Conservation (phyloP, 2,113 vertebrate species). For the Atractosteus spatula region DNA sequence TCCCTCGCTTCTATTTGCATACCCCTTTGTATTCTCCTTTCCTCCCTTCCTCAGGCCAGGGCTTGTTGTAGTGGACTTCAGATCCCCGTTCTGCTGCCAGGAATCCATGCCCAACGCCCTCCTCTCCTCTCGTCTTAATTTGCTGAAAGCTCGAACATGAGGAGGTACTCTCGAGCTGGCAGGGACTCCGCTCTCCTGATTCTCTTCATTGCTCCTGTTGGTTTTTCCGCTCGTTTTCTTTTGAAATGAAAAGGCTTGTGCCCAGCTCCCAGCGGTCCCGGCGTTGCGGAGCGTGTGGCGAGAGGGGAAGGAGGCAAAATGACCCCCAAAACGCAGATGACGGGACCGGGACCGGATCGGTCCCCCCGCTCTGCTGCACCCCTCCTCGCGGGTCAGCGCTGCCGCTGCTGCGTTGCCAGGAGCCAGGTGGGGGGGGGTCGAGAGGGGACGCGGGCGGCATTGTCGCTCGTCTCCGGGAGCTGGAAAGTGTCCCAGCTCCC, state of each 20-base stretch:
- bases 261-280: constrained; percentile 14
- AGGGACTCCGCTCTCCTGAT: constrained; percentile 12
- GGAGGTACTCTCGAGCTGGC: constrained; percentile 20
- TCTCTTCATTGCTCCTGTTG: too few species aligned
- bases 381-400: too few species aligned
- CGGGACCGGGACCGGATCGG: too few species aligned
- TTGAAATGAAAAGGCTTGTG: constrained; percentile 29
- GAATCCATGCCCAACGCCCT: constrained; percentile 9
- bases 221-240: constrained; percentile 25
- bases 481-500: too few species aligned
- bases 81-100: constrained; percentile 1
- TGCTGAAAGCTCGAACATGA: constrained; percentile 21
- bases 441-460: too few species aligned
- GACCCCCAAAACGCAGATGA: too few species aligned
- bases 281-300: neutral
- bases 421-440: too few species aligned
- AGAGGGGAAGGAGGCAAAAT: too few species aligned
- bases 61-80: neutral
- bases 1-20: too few species aligned
- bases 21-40: constrained; percentile 1
- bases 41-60: neutral
- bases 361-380: too few species aligned
- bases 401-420: too few species aligned
- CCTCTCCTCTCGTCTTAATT: constrained; percentile 26
- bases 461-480: too few species aligned